phyloP scores from a whole-genome alignment of 1,140 invertebrate genomes.

The Dinothrombium tinctorium region DNA sequence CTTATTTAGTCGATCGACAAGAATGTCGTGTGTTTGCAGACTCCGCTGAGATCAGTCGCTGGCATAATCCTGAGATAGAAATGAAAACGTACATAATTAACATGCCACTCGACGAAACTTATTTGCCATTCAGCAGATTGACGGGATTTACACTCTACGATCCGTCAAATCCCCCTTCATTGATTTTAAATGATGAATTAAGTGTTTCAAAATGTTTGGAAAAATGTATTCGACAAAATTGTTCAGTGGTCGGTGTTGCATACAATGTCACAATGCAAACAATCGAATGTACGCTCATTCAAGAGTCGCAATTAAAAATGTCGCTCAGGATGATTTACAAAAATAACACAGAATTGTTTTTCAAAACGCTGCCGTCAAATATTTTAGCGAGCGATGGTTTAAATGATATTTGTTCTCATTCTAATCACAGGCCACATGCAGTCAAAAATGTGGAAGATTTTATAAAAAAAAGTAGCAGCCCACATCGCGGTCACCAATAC shows the following conservation, averaged over 20 bases:
- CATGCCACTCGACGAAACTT: not conserved
- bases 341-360: not conserved
- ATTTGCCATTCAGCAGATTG: not conserved
- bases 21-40: not conserved
- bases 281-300: not conserved
- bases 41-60: not conserved
- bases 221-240: not conserved
- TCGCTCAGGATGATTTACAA: not conserved
- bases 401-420: not conserved
- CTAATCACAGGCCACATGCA: not conserved
- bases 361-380: not conserved
- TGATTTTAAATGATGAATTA: not conserved
- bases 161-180: not conserved
- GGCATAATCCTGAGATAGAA: slow-evolving; percentile 1
- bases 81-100: not conserved
- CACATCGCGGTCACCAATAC: too few species aligned
- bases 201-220: not conserved
- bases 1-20: not conserved
- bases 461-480: too few species aligned
- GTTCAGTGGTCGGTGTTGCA: not conserved
- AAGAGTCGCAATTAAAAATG: not conserved
- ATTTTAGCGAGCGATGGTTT: too few species aligned
- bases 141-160: not conserved
- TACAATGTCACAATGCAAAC: not conserved
- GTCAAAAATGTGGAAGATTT: not conserved